Conservation (phyloP, 2,888 invertebrate genomes). For the Mylabris sibirica region DNA sequence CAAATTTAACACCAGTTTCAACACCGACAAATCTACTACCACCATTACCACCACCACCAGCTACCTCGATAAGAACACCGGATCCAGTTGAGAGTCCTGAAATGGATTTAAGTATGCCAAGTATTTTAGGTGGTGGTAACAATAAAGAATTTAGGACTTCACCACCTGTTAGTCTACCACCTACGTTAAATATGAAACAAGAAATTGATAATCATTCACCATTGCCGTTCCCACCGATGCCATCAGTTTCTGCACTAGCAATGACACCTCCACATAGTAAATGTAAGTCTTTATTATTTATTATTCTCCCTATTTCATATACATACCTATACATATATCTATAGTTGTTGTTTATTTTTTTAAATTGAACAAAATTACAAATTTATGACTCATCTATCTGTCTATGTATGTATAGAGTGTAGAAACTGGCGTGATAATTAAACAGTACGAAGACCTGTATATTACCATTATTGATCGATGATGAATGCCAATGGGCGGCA, state of each 20-base stretch:
- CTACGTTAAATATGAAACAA: constrained; percentile 57
- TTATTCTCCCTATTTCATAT: not conserved
- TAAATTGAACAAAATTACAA: not conserved
- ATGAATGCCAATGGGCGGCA: constrained; percentile 13
- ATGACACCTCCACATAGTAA: constrained; percentile 85
- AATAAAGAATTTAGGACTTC: constrained; percentile 60
- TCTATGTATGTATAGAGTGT: not conserved
- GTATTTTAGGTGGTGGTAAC: constrained; percentile 25
- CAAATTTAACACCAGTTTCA: constrained; percentile 22
- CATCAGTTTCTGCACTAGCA: constrained; percentile 77
- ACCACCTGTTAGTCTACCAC: constrained; percentile 63
- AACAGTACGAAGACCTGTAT: constrained; percentile 11
- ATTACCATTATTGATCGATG: constrained; percentile 21
- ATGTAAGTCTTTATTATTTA: constrained; percentile 59
- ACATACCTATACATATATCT: not conserved
- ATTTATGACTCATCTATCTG: constrained; percentile 12
- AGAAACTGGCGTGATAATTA: constrained; percentile 11
- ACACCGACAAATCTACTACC: constrained; percentile 33
- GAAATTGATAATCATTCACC: constrained; percentile 61
- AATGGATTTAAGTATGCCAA: constrained; percentile 54
- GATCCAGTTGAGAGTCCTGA: constrained; percentile 54
- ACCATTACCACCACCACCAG: constrained; percentile 31
- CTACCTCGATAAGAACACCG: constrained; percentile 34
- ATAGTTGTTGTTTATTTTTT: not conserved
- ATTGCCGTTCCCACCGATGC: constrained; percentile 77